A percentile compares a stretch with the other conserved stretches of the same genome.
Evolutionary conservation across 2,888 invertebrate species (phyloP).

Genomic region (Megamerina dolium): DNA sequence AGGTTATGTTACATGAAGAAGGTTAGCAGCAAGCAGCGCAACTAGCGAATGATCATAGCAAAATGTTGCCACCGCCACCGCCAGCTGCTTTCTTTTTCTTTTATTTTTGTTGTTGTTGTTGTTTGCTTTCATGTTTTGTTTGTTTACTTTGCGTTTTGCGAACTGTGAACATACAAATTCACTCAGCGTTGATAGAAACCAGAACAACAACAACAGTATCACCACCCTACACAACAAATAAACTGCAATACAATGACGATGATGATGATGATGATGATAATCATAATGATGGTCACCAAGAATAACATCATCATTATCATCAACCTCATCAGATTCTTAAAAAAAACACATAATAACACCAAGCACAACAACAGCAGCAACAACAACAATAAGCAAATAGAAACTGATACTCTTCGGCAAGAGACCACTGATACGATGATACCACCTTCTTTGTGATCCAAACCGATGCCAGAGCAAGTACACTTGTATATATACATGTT

Average conservation of each 20-base stretch:
- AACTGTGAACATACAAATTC: slow-evolving; percentile 47
- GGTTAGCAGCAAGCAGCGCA: slow-evolving; percentile 22
- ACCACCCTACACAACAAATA: background rate
- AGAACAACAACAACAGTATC: slow-evolving; percentile 13
- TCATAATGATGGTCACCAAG: too few species aligned
- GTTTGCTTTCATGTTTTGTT: too few species aligned
- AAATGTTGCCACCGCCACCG: background rate
- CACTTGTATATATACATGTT: too few species aligned
- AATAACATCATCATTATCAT: background rate
- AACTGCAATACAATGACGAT: too few species aligned
- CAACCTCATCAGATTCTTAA: background rate
- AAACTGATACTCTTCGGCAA: slow-evolving; percentile 10
- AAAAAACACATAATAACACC: background rate
- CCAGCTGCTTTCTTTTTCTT: slow-evolving; percentile 1
- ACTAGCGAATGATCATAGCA: too few species aligned
- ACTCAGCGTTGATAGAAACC: slow-evolving; percentile 42
- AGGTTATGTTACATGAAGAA: slow-evolving; percentile 27
- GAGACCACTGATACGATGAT: too few species aligned
- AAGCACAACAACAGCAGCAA: background rate
- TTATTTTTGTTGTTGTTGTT: slow-evolving; percentile 11
- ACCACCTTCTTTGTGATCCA: too few species aligned
- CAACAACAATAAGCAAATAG: background rate
- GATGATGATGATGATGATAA: too few species aligned
- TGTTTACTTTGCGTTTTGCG: too few species aligned
- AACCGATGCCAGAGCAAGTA: too few species aligned